These are phyloP conservation scores for Gambelia wislizenii DNA, from an alignment of 2,797 vertebrate species.

Conservation along the genomic window DNA sequence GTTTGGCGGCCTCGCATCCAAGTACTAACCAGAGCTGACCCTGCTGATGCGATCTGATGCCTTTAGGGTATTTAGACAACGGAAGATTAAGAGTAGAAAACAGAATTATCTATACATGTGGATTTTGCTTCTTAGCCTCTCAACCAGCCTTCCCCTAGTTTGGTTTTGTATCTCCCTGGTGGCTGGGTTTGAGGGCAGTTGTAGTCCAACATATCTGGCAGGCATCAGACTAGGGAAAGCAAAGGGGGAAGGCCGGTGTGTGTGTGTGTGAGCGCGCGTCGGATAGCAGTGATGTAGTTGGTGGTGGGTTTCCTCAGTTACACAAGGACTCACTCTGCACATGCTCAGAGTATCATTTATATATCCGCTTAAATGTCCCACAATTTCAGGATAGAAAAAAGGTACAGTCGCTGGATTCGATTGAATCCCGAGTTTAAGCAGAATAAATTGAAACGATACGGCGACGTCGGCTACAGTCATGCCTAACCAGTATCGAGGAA, in stretches of 20 bases:
- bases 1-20: too few relatives aligned
- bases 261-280: background rate
- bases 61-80: too few relatives aligned
- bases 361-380: background rate
- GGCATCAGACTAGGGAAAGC: background rate
- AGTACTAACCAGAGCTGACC: too few relatives aligned
- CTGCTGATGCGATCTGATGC: too few relatives aligned
- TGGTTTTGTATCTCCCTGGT: background rate
- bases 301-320: background rate
- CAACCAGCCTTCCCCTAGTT: background rate
- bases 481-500: background rate
- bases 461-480: too few relatives aligned
- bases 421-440: background rate
- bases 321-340: background rate
- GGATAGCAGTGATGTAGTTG: background rate
- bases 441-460: too few relatives aligned
- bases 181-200: background rate
- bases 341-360: background rate
- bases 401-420: too few relatives aligned
- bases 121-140: background rate
- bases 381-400: background rate
- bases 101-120: too few relatives aligned
- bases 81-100: too few relatives aligned
- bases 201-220: background rate
- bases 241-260: background rate